Base-by-base conservation (phyloP, 2,797 vertebrate genomes). In the Sebastes hubbsi region DNA sequence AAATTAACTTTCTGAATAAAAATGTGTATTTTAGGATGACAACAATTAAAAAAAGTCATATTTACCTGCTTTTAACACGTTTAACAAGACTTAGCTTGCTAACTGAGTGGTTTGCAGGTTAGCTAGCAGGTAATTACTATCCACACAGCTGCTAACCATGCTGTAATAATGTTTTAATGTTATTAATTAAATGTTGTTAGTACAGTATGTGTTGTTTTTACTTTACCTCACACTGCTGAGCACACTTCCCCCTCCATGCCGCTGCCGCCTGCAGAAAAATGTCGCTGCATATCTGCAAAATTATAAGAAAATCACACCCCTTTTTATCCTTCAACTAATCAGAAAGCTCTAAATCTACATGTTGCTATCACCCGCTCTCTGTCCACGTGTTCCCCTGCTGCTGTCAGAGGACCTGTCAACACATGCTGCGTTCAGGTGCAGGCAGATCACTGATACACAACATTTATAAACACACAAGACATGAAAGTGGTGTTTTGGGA, bases 291-390 rank as follows among this genome's bases (percentile, higher is more conserved):
- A 25, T 16, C 13, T 46, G 60, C 14, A 7, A 67, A 68, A 61
- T 72, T 2, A 55, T 20, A 7, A 73, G 30, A 42, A 76, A 88
- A 90, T 86, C 90, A 92, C 92, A 82, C 91, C 91, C 92, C 76
- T 73, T 89, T 46, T 87, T 64, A 38, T 61, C 54, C 3, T 0
- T 16, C 82, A 82, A 83, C 92, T 91, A 92, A 92, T 92, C 91
- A 93, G 84, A 80, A 64, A 75, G 83, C 89, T 34, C 80, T 46
- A 32, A 30, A 18, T 38, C 2, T 22, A 18, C 8, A 12, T 27
- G 38, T 52, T 11, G n/a, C 16, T 49, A 20, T 12, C 27, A 4
- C 2, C 36, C 77, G 61, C 30, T 38, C 16, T 16, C n/a, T 8
- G 36, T 22, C 4, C 86, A 76, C 87, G 80, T 83, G 83, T 5